Evolutionary conservation across 1,140 invertebrate species (phyloP), one percentile per base, ranked within the genome.

Genomic region (Atopsyche davidsoni): DNA sequence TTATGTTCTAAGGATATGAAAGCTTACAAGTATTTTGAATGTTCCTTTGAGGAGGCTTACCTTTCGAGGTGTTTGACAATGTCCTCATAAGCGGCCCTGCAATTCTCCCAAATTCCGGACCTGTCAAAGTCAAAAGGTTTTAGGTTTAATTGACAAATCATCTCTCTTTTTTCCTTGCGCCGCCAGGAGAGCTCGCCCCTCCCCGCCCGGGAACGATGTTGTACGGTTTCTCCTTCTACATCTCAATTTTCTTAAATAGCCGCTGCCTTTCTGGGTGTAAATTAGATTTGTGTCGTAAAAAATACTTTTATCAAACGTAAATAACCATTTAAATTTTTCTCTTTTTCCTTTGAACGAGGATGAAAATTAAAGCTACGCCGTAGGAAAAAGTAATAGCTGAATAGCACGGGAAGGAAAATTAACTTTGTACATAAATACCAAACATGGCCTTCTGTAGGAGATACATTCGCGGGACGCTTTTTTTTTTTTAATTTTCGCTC

Each of bases 81-180:
- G 72, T 92, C 89, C 75, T 92, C 89, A 70, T 92, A 92, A 61
- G 88, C 88, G 57, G 88, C 88, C 69, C 89, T 80, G 76, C 89
- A 92, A 75, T 91, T 92, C 76, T 93, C 89, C 89, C 89, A 93
- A 68, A 91, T 87, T 62, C 87, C 88, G 65, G 88, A 89, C 73
- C 89, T 90, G 78, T 68, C 73, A 69, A 78, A 60, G 56, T 58
- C 56, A 58, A 58, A 58, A 58, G 56, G 51, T 50, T n/a, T 51
- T 38, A 58, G 42, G 39, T 58, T 58, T 58, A 58, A 58, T 58
- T 58, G 56, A 48, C 44, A 58, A 58, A 58, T 58, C 47, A 54
- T 58, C 38, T 58, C 31, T 53, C 43, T 14, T 48, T 46, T 51
- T 45, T 36, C 23, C 16, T 18, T 13, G 3, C 4, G 18, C 36